Percentiles rank a stretch among this genome's conserved stretches.
Conservation (phyloP, 1,140 invertebrate species). For the Artemia franciscana region DNA sequence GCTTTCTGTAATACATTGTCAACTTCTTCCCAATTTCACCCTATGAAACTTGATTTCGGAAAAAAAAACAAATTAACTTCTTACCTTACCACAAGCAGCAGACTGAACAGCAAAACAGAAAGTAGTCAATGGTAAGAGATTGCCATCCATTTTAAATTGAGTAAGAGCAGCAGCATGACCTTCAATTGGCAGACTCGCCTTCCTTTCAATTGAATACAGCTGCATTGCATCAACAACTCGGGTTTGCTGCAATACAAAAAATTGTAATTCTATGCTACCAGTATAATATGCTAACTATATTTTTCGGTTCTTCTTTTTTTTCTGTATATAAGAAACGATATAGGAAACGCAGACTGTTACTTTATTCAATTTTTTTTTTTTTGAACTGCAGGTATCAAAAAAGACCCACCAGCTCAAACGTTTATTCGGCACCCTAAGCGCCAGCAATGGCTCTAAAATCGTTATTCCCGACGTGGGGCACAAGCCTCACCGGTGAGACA, state of each 20-base stretch:
- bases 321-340: background rate
- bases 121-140: conserved; percentile 73
- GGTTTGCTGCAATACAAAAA: conserved; percentile 43
- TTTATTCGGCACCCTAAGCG: too few relatives aligned
- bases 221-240: conserved; percentile 98
- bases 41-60: too few relatives aligned
- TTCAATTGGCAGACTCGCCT: conserved; percentile 96
- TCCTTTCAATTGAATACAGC: conserved; percentile 89
- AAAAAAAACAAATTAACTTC: too few relatives aligned
- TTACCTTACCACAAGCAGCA: conserved; percentile 60
- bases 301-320: too few relatives aligned
- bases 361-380: too few relatives aligned
- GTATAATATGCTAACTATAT: background rate
- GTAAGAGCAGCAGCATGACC: conserved; percentile 96
- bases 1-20: too few relatives aligned
- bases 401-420: too few relatives aligned
- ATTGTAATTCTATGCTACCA: background rate
- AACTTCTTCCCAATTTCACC: too few relatives aligned
- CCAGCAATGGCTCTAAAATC: too few relatives aligned
- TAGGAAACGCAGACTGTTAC: background rate
- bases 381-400: too few relatives aligned
- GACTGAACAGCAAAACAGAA: conserved; percentile 93
- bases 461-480: too few relatives aligned
- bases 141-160: conserved; percentile 87
- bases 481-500: too few relatives aligned